These are phyloP conservation scores for Pammene fasciana DNA, from an alignment of 2,888 invertebrate genomes.

Conservation along the genomic window DNA sequence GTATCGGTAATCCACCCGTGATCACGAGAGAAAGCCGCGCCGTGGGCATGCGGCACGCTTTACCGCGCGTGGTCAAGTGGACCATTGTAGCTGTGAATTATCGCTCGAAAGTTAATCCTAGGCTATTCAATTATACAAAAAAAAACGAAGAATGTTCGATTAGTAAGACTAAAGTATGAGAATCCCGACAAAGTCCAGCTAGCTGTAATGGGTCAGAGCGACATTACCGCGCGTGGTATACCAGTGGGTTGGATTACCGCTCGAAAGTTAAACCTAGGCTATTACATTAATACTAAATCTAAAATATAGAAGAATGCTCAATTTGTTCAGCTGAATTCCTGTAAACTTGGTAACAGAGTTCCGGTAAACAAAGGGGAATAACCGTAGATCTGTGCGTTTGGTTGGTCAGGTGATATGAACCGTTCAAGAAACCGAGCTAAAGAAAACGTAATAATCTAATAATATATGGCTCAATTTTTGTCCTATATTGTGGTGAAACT, in stretches of 20 bases:
- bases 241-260: conserved; percentile 56
- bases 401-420: no score
- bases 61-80: conserved; percentile 68
- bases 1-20: conserved; percentile 22
- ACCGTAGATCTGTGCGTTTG: no score
- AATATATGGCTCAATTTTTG: no score
- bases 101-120: conserved; percentile 23
- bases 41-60: conserved; percentile 55
- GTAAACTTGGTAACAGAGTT: no score
- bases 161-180: not conserved
- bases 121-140: conserved; percentile 3
- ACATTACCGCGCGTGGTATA: conserved; percentile 63
- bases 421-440: no score
- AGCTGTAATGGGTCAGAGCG: not conserved
- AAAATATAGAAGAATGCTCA: no score
- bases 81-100: conserved; percentile 47
- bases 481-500: no score
- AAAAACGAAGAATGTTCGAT: not conserved
- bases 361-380: no score
- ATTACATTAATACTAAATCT: not conserved
- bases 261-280: conserved; percentile 27
- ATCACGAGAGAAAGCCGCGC: conserved; percentile 58
- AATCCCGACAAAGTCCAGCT: no score
- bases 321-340: no score
- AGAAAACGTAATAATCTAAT: no score